phyloP scores from a whole-genome alignment of 2,113 vertebrate species.

The Cyanoliseus patagonus region DNA sequence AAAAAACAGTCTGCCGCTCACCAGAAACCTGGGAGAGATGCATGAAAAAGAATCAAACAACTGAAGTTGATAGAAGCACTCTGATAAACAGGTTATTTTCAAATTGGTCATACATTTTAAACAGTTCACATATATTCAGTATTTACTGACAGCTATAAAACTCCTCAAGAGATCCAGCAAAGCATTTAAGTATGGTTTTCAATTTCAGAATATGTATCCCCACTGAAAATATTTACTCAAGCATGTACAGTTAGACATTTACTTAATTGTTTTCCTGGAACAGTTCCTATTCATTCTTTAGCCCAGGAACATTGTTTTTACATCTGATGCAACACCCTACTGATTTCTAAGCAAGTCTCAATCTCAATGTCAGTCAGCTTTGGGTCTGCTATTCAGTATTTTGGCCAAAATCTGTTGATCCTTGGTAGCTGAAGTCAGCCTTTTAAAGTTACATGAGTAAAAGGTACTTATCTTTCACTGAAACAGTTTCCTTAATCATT shows the following conservation, averaged over 20 bases:
- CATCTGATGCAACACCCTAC: neutral
- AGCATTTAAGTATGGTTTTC: neutral
- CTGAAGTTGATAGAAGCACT: neutral
- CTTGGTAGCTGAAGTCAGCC: neutral
- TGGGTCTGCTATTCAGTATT: neutral
- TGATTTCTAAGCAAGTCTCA: neutral
- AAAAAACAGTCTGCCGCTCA: no score
- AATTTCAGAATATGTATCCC: neutral
- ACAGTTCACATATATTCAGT: neutral
- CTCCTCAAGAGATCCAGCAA: neutral
- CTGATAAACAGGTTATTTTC: neutral
- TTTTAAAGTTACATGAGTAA: neutral
- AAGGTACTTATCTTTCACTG: neutral
- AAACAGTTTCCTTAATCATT: neutral
- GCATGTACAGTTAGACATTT: neutral
- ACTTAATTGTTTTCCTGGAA: neutral
- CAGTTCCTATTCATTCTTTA: neutral
- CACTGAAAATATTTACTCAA: conserved; percentile 3
- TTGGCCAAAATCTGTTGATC: neutral
- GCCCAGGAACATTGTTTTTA: neutral
- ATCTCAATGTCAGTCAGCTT: neutral
- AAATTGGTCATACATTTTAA: neutral
- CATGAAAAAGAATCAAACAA: neutral
- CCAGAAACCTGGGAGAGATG: neutral
- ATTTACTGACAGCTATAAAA: neutral